phyloP scores from a whole-genome alignment of 1,140 invertebrate species.

The Tenebrio molitor region DNA sequence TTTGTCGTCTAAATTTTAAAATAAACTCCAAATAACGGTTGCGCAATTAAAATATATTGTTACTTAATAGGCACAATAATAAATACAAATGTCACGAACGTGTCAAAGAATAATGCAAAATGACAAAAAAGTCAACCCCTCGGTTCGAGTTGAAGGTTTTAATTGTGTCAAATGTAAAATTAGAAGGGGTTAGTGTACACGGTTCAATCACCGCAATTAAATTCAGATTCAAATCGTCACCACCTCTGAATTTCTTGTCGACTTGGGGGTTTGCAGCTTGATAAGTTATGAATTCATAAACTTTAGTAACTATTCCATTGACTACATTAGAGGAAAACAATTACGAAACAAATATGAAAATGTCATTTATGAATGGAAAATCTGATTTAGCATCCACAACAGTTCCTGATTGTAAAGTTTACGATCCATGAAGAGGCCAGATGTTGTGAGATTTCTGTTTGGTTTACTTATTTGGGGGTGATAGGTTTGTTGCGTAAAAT shows the following conservation, averaged over 20 bases:
- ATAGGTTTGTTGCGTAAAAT: conserved; percentile 42
- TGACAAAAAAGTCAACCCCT: conserved; percentile 43
- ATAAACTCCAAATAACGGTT: neutral
- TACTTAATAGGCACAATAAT: conserved; percentile 37
- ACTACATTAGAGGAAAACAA: conserved; percentile 20
- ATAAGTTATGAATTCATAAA: conserved; percentile 47
- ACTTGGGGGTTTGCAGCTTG: neutral
- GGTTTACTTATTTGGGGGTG: conserved; percentile 35
- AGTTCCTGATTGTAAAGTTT: conserved; percentile 43
- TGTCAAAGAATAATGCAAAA: conserved; percentile 42
- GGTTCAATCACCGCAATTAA: conserved; percentile 23
- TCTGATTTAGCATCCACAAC: conserved; percentile 42
- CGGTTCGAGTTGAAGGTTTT: conserved; percentile 28
- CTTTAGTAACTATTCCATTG: conserved; percentile 5
- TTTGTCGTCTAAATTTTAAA: neutral
- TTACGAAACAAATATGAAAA: conserved; percentile 32
- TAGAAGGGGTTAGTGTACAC: conserved; percentile 30
- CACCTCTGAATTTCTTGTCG: conserved; percentile 13
- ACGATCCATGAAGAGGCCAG: conserved; percentile 46
- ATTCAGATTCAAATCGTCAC: neutral
- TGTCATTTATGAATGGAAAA: conserved; percentile 42
- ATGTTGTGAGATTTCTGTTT: conserved; percentile 44
- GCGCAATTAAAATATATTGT: conserved; percentile 44
- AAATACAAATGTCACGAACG: conserved; percentile 46
- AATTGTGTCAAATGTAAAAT: conserved; percentile 45